Evolutionary conservation across 2,888 invertebrate genomes (phyloP), one percentile per base, ranked within the genome.

Genomic region (Perizoma affinitatum): DNA sequence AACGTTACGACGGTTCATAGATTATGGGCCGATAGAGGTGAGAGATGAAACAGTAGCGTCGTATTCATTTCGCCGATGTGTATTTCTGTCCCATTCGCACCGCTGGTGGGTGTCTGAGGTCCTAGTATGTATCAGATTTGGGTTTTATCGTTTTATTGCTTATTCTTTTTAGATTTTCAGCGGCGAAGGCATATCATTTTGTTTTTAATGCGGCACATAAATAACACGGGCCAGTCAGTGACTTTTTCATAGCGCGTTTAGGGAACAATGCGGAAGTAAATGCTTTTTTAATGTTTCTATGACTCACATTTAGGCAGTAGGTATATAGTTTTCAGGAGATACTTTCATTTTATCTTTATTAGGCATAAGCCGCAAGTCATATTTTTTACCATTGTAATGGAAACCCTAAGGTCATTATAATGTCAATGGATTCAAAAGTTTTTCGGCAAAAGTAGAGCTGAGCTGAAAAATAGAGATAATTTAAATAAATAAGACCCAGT

Each of bases 91-190:
- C 80, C 81, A 63, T 75, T 92, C 87, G 74, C 87, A 84, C 90
- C 76, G 86, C 83, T 87, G 79, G 87, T 84, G 86, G 88, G 89
- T 86, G 84, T 82, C 87, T 86, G 84, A 76, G 84, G 83, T 87
- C 87, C 88, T 89, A 89, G 89, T 86, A 89, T 91, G 92, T 92
- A 92, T 92, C 92, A 90, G 92, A 92, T 91, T 92, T 90, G 90
- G 90, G 90, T 88, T 92, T 92, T 92, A 92, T 91, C 90, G 90
- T 92, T 92, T 92, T 92, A 92, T 91, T 91, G 92, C 92, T 90
- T 92, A 92, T 92, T 92, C 90, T 92, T 92, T 91, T 92, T 92
- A 91, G 91, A 92, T 92, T 92, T 92, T 91, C 90, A 90, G 88
- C 87, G 84, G 88, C 86, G 88, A 85, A 90, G 88, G 90, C 90